Evolutionary conservation across 2,888 invertebrate genomes (phyloP).

Genomic region (Harpagoxenus sublaevis): DNA sequence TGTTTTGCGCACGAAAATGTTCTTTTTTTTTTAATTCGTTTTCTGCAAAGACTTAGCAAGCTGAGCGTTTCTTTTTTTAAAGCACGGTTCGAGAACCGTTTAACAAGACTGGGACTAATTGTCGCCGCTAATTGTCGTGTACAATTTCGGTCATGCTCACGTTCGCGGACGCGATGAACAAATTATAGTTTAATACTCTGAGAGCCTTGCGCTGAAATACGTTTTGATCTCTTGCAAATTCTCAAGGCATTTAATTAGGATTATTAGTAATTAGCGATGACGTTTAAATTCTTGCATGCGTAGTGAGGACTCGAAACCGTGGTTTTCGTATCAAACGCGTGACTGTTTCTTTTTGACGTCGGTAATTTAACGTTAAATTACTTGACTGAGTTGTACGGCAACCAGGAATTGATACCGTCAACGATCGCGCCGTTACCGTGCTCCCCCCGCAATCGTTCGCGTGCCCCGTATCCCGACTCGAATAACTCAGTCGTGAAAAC

Average conservation of each 20-base stretch:
- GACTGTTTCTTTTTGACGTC: background rate
- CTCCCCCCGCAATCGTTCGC: background rate
- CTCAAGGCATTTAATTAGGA: conserved; percentile 52
- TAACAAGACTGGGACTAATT: conserved; percentile 23
- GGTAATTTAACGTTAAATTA: background rate
- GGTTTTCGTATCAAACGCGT: background rate
- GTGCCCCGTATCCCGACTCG: background rate
- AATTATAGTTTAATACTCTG: conserved; percentile 21
- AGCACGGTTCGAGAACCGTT: conserved; percentile 13
- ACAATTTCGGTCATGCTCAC: background rate
- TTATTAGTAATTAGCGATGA: background rate
- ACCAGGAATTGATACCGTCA: background rate
- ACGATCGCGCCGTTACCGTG: background rate
- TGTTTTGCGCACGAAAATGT: background rate
- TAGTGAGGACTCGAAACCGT: background rate
- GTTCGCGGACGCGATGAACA: background rate
- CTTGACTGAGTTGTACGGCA: background rate
- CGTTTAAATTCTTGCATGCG: conserved; percentile 6
- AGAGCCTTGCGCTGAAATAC: background rate
- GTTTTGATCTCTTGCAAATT: conserved; percentile 56
- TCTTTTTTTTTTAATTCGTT: background rate
- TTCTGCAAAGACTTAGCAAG: background rate
- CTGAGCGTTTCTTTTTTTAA: conserved; percentile 3
- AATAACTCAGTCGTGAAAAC: background rate
- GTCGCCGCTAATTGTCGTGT: background rate